Conservation (phyloP, 2,888 invertebrate species). For the Liopterus haemorrhoidalis region DNA sequence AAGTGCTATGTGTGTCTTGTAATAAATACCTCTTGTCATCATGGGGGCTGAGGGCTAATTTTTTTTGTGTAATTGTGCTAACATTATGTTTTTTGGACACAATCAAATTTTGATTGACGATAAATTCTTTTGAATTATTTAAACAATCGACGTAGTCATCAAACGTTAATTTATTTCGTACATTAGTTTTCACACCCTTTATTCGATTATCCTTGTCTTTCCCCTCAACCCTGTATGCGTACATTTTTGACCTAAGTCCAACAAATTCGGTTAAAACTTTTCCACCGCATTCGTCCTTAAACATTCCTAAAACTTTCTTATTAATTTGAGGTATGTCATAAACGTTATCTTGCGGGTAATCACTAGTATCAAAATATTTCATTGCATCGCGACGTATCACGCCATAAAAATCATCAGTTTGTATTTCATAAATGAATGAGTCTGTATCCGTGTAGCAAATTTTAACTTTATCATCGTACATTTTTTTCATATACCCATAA, state of each 20-base stretch:
- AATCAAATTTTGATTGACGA: conserved; percentile 2
- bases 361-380: conserved; percentile 35
- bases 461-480: conserved; percentile 30
- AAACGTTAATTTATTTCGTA: conserved; percentile 3
- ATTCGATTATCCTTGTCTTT: conserved; percentile 26
- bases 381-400: conserved; percentile 25
- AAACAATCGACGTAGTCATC: conserved; percentile 8
- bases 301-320: conserved; percentile 22
- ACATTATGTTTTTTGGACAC: conserved; percentile 17
- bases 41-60: conserved; percentile 21
- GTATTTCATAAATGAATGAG: conserved; percentile 32
- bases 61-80: conserved; percentile 15
- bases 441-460: conserved; percentile 34
- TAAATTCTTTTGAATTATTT: not conserved
- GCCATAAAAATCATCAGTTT: conserved; percentile 37
- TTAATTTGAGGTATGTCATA: conserved; percentile 28
- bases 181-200: conserved; percentile 30
- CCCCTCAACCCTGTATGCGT: conserved; percentile 2
- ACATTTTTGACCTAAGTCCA: conserved; percentile 21
- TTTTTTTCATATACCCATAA: conserved; percentile 35
- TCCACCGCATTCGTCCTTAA: conserved; percentile 18
- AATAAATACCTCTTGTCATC: conserved; percentile 38
- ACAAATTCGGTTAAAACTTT: conserved; percentile 16
- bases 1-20: conserved; percentile 35
- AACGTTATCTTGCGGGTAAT: conserved; percentile 26